These are phyloP conservation scores for Sepiola atlantica DNA, from an alignment of 2,888 invertebrate species.

Conservation along the genomic window DNA sequence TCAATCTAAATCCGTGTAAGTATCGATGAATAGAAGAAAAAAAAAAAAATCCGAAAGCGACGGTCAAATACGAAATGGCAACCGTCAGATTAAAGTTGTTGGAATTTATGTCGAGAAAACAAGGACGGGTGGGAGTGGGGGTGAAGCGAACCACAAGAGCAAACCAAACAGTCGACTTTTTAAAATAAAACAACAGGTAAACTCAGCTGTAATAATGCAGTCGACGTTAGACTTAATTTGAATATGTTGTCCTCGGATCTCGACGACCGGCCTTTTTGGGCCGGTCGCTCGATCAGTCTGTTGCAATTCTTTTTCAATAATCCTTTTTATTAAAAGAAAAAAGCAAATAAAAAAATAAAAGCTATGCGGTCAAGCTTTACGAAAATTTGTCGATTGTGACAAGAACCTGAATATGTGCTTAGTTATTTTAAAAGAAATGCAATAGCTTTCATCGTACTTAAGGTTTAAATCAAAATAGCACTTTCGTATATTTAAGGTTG, in stretches of 20 bases:
- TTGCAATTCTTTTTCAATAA: neutral
- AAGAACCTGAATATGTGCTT: neutral
- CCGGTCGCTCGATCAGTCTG: neutral
- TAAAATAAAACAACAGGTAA: neutral
- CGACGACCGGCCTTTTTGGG: neutral
- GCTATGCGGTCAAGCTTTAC: too few species aligned
- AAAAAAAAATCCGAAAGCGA: neutral
- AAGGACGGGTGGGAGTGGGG: neutral
- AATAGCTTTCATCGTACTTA: too few species aligned
- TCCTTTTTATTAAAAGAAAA: neutral
- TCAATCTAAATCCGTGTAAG: neutral
- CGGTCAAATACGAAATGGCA: neutral
- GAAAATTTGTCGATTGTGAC: too few species aligned
- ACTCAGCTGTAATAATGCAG: neutral
- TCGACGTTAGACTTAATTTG: neutral
- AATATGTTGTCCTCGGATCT: neutral
- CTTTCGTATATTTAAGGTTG: too few species aligned
- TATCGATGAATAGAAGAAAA: neutral
- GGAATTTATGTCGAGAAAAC: neutral
- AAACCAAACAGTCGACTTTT: too few species aligned
- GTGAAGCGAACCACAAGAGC: too few species aligned
- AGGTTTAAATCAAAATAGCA: too few species aligned
- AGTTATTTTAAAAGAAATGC: neutral
- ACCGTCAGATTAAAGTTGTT: neutral
- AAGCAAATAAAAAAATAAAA: too few species aligned